Evolutionary conservation across 2,888 invertebrate genomes (phyloP).

Genomic region (Lepetodrilus schrolli): DNA sequence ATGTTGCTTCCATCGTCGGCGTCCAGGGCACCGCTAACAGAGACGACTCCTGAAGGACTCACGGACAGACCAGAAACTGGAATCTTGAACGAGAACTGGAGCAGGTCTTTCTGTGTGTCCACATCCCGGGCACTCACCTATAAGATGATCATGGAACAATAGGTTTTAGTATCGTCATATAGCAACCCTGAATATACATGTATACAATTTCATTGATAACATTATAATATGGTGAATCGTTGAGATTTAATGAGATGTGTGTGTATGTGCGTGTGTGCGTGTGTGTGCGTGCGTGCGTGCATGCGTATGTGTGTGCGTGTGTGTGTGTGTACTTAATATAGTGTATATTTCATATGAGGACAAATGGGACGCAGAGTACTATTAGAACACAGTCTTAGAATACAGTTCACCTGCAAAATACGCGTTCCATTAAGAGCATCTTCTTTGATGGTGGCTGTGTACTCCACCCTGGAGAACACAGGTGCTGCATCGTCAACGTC

Average conservation of each 20-base stretch:
- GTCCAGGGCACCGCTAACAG: constrained; percentile 18
- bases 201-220: too few relatives aligned
- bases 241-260: too few relatives aligned
- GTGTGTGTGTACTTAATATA: neutral
- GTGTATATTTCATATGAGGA: too few relatives aligned
- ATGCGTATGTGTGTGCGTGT: constrained; percentile 1
- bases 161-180: neutral
- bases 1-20: constrained; percentile 29
- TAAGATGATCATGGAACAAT: too few relatives aligned
- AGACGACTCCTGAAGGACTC: neutral
- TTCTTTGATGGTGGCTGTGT: constrained; percentile 40
- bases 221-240: too few relatives aligned
- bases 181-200: too few relatives aligned
- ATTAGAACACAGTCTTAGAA: too few relatives aligned
- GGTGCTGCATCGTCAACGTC: constrained; percentile 59
- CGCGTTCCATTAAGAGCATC: constrained; percentile 1
- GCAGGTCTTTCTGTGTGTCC: constrained; percentile 23
- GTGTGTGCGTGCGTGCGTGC: constrained; percentile 19
- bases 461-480: constrained; percentile 39
- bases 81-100: constrained; percentile 21
- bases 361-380: too few relatives aligned
- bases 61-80: neutral
- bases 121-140: constrained; percentile 27
- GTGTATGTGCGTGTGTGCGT: too few relatives aligned
- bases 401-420: neutral